These are phyloP conservation scores for Rapana venosa DNA, from an alignment of 2,888 invertebrate genomes.

Conservation along the genomic window DNA sequence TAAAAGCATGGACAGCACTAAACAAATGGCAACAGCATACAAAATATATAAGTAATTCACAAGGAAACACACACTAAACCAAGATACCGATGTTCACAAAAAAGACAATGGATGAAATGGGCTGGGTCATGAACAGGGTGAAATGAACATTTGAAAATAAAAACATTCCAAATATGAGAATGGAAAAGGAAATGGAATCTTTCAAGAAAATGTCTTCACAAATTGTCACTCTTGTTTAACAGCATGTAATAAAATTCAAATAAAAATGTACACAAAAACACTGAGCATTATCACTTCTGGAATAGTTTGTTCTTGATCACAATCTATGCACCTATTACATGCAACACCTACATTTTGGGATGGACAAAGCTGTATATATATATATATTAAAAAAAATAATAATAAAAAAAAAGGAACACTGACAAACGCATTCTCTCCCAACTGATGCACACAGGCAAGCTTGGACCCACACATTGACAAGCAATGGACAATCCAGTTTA, in stretches of 20 bases:
- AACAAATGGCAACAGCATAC: background rate
- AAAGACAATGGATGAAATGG: background rate
- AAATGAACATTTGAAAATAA: background rate
- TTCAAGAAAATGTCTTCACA: background rate
- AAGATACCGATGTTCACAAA: background rate
- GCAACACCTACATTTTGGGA: background rate
- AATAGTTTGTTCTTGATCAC: constrained; percentile 21
- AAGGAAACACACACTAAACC: background rate
- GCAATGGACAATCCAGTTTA: background rate
- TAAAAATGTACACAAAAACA: background rate
- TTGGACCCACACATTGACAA: constrained; percentile 20
- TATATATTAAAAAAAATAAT: background rate
- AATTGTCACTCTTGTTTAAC: background rate
- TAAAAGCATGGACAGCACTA: background rate
- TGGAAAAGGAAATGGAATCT: background rate
- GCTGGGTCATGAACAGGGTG: background rate
- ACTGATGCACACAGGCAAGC: background rate
- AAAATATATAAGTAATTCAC: background rate
- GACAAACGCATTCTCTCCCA: background rate
- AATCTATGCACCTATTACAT: constrained; percentile 17
- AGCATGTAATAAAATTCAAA: constrained; percentile 18
- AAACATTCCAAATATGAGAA: background rate
- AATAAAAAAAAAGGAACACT: background rate
- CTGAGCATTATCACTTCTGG: constrained; percentile 38
- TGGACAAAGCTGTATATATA: background rate